phyloP scores from a whole-genome alignment of 2,888 invertebrate species.

The Petrolisthes manimaculis region DNA sequence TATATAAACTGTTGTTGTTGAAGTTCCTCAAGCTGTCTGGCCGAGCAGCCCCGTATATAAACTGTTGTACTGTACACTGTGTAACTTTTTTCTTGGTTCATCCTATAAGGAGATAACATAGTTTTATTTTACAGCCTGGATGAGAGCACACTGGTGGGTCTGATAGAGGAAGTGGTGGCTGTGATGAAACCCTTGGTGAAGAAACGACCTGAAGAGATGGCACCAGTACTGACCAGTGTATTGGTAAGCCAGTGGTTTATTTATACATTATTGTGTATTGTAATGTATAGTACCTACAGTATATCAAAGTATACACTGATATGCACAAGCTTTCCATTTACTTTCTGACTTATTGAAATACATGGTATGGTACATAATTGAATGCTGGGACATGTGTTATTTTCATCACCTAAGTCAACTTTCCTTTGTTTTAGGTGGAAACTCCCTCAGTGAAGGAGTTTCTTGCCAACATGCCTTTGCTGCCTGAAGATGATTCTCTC shows the following conservation, averaged over 20 bases:
- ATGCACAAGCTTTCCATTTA: too few species aligned
- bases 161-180: slow-evolving; percentile 55
- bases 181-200: slow-evolving; percentile 49
- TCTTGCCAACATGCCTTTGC: slow-evolving; percentile 47
- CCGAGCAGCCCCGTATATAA: too few species aligned
- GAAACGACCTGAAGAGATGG: slow-evolving; percentile 53
- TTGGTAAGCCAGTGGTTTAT: slow-evolving; percentile 17
- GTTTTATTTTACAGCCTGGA: slow-evolving; percentile 42
- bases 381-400: too few species aligned
- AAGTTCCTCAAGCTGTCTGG: too few species aligned
- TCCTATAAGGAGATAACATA: neutral
- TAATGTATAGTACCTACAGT: too few species aligned
- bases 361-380: too few species aligned
- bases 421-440: slow-evolving; percentile 42
- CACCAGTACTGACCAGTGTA: slow-evolving; percentile 48
- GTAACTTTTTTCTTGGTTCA: too few species aligned
- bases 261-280: too few species aligned
- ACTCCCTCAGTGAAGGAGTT: slow-evolving; percentile 46
- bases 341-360: too few species aligned
- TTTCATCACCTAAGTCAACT: neutral
- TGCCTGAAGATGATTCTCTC: slow-evolving; percentile 44
- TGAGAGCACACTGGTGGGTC: slow-evolving; percentile 45
- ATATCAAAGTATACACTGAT: too few species aligned
- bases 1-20: too few species aligned
- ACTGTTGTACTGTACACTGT: too few species aligned